These are phyloP conservation scores for Varecia variegata DNA, from an alignment of 2,797 vertebrate genomes.

Conservation along the genomic window DNA sequence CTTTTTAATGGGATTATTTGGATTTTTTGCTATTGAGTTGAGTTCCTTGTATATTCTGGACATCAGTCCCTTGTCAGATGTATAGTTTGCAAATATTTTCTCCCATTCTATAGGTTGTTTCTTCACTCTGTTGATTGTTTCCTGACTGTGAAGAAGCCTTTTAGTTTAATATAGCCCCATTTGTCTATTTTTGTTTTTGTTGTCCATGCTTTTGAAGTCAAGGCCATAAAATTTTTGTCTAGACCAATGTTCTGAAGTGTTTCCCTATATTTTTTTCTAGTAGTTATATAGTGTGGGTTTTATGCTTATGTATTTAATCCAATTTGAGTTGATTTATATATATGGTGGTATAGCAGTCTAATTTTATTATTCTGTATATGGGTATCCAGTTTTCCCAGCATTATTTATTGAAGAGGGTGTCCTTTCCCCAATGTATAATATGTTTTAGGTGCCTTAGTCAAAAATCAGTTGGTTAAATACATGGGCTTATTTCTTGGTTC, in stretches of 20 bases:
- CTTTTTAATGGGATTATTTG: neutral
- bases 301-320: neutral
- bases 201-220: neutral
- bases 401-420: neutral
- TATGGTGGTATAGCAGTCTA: neutral
- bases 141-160: neutral
- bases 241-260: neutral
- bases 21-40: neutral
- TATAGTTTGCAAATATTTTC: neutral
- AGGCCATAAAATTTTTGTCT: neutral
- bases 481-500: neutral
- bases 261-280: neutral
- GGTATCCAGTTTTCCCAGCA: neutral
- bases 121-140: neutral
- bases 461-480: neutral
- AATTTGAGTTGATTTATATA: neutral
- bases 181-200: neutral
- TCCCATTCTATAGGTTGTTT: neutral
- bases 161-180: neutral
- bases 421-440: neutral
- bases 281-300: neutral
- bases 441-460: neutral
- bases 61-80: neutral
- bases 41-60: neutral
- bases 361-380: neutral